phyloP scores from a whole-genome alignment of 2,888 invertebrate genomes.

The Myopa tessellatipennis region DNA sequence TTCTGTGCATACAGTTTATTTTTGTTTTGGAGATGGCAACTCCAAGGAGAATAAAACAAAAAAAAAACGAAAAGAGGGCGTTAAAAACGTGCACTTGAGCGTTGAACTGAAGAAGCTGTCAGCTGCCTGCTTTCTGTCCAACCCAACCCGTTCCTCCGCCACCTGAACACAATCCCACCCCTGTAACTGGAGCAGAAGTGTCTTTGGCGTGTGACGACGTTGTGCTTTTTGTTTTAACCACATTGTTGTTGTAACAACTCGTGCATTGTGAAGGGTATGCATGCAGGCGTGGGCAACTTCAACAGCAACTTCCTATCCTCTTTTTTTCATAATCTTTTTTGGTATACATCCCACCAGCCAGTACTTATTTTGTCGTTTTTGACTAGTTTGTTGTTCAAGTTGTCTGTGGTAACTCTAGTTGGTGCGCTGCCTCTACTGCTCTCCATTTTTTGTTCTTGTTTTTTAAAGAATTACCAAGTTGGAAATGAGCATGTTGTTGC shows the following conservation, averaged over 20 bases:
- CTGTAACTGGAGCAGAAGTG: conserved; percentile 36
- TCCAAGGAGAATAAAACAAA: neutral
- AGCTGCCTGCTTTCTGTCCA: neutral
- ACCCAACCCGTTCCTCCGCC: neutral
- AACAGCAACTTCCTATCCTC: neutral
- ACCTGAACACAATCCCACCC: conserved; percentile 4
- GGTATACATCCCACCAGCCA: neutral
- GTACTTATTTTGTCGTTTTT: conserved; percentile 2
- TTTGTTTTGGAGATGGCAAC: neutral
- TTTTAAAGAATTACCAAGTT: neutral
- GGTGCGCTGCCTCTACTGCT: neutral
- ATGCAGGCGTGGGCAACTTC: conserved; percentile 7
- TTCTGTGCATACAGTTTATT: conserved; percentile 5
- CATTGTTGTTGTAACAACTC: neutral
- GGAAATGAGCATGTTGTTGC: conserved; percentile 21
- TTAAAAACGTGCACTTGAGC: conserved; percentile 42
- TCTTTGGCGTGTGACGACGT: conserved; percentile 4
- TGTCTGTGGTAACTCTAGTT: conserved; percentile 14
- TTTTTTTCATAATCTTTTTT: neutral
- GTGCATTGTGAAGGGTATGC: neutral
- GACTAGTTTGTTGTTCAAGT: conserved; percentile 3
- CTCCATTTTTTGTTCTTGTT: neutral
- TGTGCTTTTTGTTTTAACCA: conserved; percentile 23
- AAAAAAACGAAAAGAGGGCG: conserved; percentile 32
- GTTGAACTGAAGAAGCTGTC: conserved; percentile 37